Conservation (phyloP, 2,888 invertebrate species). For the Dilophus febrilis region DNA sequence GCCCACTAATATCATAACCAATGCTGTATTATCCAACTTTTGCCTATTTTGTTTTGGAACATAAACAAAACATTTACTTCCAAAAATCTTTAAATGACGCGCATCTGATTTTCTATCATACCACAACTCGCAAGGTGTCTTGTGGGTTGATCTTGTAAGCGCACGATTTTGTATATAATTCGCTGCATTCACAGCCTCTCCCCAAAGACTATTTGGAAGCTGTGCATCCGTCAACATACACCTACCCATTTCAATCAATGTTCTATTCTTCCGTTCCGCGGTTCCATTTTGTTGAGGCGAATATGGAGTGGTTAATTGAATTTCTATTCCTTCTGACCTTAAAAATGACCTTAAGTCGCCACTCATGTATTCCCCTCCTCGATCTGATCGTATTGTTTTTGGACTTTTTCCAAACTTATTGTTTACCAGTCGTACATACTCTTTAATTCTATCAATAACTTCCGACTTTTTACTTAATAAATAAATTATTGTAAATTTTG, state of each 20-base stretch:
- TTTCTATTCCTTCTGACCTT: not conserved
- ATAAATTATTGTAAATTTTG: not conserved
- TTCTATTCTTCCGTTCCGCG: constrained; percentile 1
- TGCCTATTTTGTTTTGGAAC: not conserved
- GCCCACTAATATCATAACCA: constrained; percentile 13
- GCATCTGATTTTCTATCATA: constrained; percentile 4
- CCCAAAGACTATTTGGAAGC: constrained; percentile 15
- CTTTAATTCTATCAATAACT: not conserved
- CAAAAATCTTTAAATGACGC: constrained; percentile 5
- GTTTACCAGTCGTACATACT: not conserved
- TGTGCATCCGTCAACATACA: constrained; percentile 8
- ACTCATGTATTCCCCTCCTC: not conserved
- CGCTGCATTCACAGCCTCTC: constrained; percentile 19
- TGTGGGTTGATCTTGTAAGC: constrained; percentile 11
- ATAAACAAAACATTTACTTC: constrained; percentile 4
- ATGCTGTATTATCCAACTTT: constrained; percentile 2
- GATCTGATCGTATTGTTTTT: not conserved
- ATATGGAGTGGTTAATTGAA: not conserved
- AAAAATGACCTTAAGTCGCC: not conserved
- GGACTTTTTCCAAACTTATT: not conserved
- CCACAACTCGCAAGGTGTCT: constrained; percentile 16
- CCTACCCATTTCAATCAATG: constrained; percentile 4
- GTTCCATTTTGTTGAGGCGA: constrained; percentile 1
- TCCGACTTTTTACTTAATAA: not conserved
- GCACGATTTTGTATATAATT: constrained; percentile 18